A percentile compares a stretch with the other conserved stretches of the same genome.
These are phyloP conservation scores for Nasua narica DNA, from an alignment of 2,797 vertebrate species.

Conservation along the genomic window DNA sequence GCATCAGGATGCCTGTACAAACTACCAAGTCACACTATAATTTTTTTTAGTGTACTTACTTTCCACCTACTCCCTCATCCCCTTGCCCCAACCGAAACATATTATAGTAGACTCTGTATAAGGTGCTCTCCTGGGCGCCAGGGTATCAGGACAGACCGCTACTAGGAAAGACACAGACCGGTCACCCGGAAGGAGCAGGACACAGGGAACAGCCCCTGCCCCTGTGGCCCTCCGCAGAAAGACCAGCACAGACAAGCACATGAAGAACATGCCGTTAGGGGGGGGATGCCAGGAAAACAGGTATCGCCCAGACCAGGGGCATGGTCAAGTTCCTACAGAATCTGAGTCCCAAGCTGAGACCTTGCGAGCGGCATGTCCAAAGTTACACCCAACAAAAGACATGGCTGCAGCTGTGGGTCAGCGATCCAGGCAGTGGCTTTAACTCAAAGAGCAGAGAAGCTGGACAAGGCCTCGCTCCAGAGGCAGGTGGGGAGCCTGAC, in stretches of 20 bases:
- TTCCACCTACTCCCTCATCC: not conserved
- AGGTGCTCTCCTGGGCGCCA: not conserved
- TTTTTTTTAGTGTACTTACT: not conserved
- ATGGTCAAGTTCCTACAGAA: not conserved
- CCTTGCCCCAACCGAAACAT: not conserved
- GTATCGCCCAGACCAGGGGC: not conserved
- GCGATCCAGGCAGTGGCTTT: not conserved
- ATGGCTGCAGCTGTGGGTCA: not conserved
- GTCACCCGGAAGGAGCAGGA: too few relatives aligned
- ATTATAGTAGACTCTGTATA: fast-evolving
- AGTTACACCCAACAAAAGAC: not conserved
- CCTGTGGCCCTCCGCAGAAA: not conserved
- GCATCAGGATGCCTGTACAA: not conserved
- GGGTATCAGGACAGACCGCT: not conserved
- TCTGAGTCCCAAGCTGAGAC: not conserved
- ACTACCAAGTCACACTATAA: not conserved
- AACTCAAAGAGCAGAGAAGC: not conserved
- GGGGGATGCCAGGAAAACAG: not conserved
- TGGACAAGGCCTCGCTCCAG: not conserved
- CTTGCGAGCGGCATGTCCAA: not conserved
- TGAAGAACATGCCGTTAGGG: not conserved
- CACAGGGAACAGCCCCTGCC: not conserved
- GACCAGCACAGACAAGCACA: not conserved
- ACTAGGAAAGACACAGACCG: not conserved
- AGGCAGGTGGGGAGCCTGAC: not conserved